phyloP scores from a whole-genome alignment of 1,140 invertebrate genomes.

The Diachasmimorpha longicaudata region DNA sequence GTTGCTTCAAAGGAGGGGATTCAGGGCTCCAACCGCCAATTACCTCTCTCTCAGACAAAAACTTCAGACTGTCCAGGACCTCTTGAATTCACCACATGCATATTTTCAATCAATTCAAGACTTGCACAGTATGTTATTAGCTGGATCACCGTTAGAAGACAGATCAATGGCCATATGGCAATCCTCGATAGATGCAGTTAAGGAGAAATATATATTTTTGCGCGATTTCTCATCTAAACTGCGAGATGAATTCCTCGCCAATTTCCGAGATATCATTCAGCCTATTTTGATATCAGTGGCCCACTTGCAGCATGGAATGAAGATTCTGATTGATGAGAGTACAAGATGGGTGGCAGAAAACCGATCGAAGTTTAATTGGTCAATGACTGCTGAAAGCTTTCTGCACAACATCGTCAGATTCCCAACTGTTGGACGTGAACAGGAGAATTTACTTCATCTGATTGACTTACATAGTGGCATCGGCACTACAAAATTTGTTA shows the following conservation, averaged over 20 bases:
- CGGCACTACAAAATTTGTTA: slow-evolving; percentile 39
- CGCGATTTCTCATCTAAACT: slow-evolving; percentile 66
- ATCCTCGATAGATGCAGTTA: too few species aligned
- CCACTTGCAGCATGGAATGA: slow-evolving; percentile 68
- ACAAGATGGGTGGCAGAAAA: slow-evolving; percentile 44
- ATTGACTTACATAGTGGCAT: slow-evolving; percentile 54
- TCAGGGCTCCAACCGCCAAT: slow-evolving; percentile 64
- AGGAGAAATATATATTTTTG: slow-evolving; percentile 62
- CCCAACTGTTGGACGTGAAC: slow-evolving; percentile 53
- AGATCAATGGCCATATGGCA: too few species aligned
- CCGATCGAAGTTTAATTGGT: neutral
- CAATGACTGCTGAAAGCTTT: slow-evolving; percentile 38
- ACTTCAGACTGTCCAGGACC: slow-evolving; percentile 35
- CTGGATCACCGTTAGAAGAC: slow-evolving; percentile 47
- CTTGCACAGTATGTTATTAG: slow-evolving; percentile 25
- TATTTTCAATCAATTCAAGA: slow-evolving; percentile 14
- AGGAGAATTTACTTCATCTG: slow-evolving; percentile 52
- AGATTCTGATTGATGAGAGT: slow-evolving; percentile 58
- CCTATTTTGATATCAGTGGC: slow-evolving; percentile 67
- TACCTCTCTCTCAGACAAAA: slow-evolving; percentile 62
- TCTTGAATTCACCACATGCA: slow-evolving; percentile 38
- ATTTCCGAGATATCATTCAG: slow-evolving; percentile 73
- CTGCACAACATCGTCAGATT: slow-evolving; percentile 62
- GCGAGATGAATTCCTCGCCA: slow-evolving; percentile 62
- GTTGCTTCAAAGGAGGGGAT: slow-evolving; percentile 56